A percentile compares a stretch with the other conserved stretches of the same genome.
phyloP scores from a whole-genome alignment of 2,113 vertebrate genomes.

The Suricata suricatta region DNA sequence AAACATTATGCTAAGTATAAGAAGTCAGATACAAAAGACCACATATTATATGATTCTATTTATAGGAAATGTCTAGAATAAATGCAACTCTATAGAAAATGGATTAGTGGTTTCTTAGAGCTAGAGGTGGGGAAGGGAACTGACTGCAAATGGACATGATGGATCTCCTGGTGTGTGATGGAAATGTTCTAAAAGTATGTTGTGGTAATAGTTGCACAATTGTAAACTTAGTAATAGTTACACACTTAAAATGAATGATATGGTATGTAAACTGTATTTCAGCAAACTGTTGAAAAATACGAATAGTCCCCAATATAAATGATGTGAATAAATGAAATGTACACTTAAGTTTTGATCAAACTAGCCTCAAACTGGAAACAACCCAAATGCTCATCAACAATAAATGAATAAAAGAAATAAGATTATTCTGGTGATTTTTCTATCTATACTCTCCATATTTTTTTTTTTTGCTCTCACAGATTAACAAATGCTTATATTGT shows the following conservation, averaged over 20 bases:
- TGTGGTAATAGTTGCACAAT: not conserved
- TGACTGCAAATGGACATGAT: not conserved
- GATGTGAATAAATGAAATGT: not conserved
- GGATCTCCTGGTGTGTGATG: not conserved
- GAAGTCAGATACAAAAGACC: not conserved
- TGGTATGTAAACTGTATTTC: not conserved
- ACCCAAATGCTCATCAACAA: not conserved
- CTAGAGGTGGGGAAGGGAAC: not conserved
- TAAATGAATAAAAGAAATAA: not conserved
- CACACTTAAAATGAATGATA: slow-evolving; percentile 27
- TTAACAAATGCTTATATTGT: no score
- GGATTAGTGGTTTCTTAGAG: not conserved
- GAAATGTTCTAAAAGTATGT: not conserved
- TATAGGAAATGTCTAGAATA: not conserved
- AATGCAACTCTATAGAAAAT: not conserved
- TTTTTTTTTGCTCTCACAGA: no score
- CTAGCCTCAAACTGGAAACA: not conserved
- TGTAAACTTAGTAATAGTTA: slow-evolving; percentile 8
- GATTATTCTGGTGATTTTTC: no score
- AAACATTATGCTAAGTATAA: not conserved
- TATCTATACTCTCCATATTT: no score
- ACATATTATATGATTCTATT: not conserved
- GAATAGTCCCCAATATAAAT: not conserved
- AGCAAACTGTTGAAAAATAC: slow-evolving; percentile 3
- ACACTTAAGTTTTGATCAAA: not conserved